These are phyloP conservation scores for Tetanocera ferruginea DNA, from an alignment of 2,888 invertebrate genomes.

Conservation along the genomic window DNA sequence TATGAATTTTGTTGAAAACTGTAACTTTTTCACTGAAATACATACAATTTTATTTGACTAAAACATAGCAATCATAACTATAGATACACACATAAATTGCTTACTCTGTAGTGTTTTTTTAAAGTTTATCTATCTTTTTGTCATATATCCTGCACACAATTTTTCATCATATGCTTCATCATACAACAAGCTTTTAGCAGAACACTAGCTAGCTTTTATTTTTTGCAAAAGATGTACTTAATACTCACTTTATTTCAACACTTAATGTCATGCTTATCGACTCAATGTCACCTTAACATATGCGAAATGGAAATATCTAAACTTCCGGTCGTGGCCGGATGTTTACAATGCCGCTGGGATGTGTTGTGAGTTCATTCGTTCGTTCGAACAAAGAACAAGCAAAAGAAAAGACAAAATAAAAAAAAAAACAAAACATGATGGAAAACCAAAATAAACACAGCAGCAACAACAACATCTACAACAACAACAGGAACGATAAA, in stretches of 20 bases:
- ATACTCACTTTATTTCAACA: background rate
- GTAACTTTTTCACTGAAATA: too few relatives aligned
- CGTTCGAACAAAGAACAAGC: background rate
- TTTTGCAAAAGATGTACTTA: background rate
- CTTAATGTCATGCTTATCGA: background rate
- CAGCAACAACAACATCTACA: background rate
- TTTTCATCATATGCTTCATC: too few relatives aligned
- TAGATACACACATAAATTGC: too few relatives aligned
- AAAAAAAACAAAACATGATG: background rate
- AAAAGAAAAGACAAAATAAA: background rate
- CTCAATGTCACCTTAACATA: background rate
- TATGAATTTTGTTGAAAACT: too few relatives aligned
- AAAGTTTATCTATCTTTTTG: too few relatives aligned
- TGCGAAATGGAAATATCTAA: background rate
- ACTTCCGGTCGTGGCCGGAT: background rate
- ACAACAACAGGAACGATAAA: background rate
- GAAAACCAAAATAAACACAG: background rate
- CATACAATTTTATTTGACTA: too few relatives aligned
- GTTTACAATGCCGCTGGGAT: background rate
- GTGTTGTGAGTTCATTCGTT: background rate
- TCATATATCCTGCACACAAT: too few relatives aligned
- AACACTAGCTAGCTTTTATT: too few relatives aligned
- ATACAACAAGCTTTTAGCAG: too few relatives aligned
- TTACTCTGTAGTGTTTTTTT: too few relatives aligned
- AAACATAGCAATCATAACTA: too few relatives aligned